phyloP scores from a whole-genome alignment of 1,140 invertebrate genomes.

The Heliconius hermathena region DNA sequence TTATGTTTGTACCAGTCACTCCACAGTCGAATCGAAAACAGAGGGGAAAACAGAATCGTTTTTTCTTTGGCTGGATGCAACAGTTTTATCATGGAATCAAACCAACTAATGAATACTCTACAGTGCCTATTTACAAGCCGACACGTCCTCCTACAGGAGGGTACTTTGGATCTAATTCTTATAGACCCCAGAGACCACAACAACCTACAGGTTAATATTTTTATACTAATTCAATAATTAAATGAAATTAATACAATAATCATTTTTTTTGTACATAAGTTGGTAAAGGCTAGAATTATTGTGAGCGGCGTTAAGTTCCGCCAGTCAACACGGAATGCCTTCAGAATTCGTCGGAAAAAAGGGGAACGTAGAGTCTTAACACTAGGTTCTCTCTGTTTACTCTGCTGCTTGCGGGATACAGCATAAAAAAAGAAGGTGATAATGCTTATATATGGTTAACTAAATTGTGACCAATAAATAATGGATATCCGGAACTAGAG shows the following conservation, averaged over 20 bases:
- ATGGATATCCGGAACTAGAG: conserved; percentile 29
- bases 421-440: too few relatives aligned
- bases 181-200: conserved; percentile 52
- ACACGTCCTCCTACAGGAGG: conserved; percentile 61
- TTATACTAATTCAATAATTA: background rate
- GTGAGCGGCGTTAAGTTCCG: too few relatives aligned
- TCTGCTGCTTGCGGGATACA: too few relatives aligned
- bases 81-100: conserved; percentile 9
- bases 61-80: conserved; percentile 39
- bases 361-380: too few relatives aligned
- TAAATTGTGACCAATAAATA: background rate
- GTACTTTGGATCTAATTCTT: conserved; percentile 56
- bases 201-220: conserved; percentile 54
- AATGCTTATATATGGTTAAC: background rate
- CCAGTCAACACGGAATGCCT: too few relatives aligned
- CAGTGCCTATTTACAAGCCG: conserved; percentile 34
- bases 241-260: background rate
- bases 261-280: background rate
- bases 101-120: conserved; percentile 13
- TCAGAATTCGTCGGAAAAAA: too few relatives aligned
- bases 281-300: background rate
- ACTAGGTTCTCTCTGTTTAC: too few relatives aligned
- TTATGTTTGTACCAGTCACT: conserved; percentile 43
- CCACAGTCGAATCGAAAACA: conserved; percentile 46
- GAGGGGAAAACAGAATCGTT: conserved; percentile 41